Conservation (phyloP, 2,888 invertebrate genomes). For the Cancer borealis region DNA sequence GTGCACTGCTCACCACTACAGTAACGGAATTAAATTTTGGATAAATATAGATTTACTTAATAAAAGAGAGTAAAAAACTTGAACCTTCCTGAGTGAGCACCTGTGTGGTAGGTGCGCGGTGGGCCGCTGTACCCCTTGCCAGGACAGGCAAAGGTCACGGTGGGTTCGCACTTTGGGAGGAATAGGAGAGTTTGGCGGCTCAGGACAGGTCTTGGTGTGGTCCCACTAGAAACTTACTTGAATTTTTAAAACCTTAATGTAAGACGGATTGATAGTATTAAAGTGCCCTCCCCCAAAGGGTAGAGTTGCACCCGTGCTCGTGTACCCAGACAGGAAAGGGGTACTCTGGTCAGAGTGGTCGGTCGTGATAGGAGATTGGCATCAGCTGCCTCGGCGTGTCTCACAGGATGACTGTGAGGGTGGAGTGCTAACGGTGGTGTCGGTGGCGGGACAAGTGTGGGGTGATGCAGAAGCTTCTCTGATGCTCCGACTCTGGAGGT, state of each 20-base stretch:
- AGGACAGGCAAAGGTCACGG: conserved; percentile 33
- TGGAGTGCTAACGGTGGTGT: conserved; percentile 18
- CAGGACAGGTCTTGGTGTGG: not conserved
- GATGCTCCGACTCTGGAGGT: not conserved
- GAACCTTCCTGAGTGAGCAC: not conserved
- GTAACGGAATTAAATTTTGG: not conserved
- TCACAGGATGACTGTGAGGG: not conserved
- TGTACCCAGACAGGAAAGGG: not conserved
- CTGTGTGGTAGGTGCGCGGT: conserved; percentile 6
- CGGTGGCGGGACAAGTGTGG: not conserved
- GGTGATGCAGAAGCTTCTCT: not conserved
- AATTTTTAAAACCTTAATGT: not conserved
- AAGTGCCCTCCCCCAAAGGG: not conserved
- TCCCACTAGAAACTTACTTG: not conserved
- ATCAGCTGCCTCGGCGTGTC: conserved; percentile 7
- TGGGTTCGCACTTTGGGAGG: not conserved
- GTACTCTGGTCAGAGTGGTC: conserved; percentile 4
- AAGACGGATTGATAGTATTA: not conserved
- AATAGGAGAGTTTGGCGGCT: not conserved
- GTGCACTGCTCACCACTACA: not conserved
- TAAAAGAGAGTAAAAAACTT: not conserved
- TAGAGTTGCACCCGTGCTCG: not conserved
- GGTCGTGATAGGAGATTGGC: conserved; percentile 25
- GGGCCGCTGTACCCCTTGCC: conserved; percentile 1
- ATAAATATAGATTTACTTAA: not conserved